Base-by-base conservation (phyloP, 2,888 invertebrate genomes). In the Lasius platythorax region DNA sequence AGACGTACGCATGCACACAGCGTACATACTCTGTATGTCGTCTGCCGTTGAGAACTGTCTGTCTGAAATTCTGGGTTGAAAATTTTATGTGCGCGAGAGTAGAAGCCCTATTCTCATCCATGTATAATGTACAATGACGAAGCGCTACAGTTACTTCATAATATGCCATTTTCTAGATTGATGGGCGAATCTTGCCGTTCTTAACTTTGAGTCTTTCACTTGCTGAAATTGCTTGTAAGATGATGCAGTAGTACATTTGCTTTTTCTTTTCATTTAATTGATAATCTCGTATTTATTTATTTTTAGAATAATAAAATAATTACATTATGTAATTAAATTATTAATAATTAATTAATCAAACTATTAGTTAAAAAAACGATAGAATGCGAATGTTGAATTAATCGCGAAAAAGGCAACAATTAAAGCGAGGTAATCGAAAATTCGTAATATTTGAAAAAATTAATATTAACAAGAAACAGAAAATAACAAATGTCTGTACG, bases 111-210 rank as follows among this genome's bases (percentile, higher is more conserved):
- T 61, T 79, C 33, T 46, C 61, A 81, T 74, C 61, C 74, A 61
- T 81, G n/a, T 81, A 73, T 81, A 81, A 81, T 81, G 79, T 37
- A 81, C 46, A 81, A 63, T 61, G 79, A 79, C 61, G 43, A 79
- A 79, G 74, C 46, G 33, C 74, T 46, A 61, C 15, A 61, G 79
- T 73, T 74, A 61, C 72, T 72, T 73, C 75, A 61, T 81, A 81
- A 81, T 81, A 50, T 37, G 61, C 37, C 46, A 61, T 61, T 81
- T 81, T 63, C 79, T 28, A 74, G 46, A 58, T 73, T 79, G 74
- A 73, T 61, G 74, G 46, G 72, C 37, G 56, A 81, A 81, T 81
- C 61, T 37, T 63, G 46, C 12, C 33, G 74, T 46, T 30, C 12
- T 72, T 61, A 56, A 67, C 72, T 33, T 79, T 43, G 67, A 53